Evolutionary conservation across 2,888 invertebrate genomes (phyloP).

Genomic region (Rhamphomyia laevipes): DNA sequence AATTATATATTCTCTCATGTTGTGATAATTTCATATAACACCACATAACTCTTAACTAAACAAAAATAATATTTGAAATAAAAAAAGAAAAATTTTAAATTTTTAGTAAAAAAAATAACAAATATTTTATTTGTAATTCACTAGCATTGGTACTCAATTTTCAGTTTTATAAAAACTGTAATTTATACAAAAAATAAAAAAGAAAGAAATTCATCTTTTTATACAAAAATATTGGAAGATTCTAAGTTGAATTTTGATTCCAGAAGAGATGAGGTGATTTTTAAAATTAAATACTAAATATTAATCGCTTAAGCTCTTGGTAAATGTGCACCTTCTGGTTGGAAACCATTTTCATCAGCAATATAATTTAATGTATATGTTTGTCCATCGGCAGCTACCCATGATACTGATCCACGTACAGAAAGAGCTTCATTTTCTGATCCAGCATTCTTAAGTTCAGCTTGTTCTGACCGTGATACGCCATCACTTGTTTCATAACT

Average conservation of each 20-base stretch:
- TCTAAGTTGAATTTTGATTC: no score
- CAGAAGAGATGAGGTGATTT: not conserved
- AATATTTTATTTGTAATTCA: no score
- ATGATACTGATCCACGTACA: slow-evolving; percentile 48
- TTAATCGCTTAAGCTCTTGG: slow-evolving; percentile 13
- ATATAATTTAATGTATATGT: slow-evolving; percentile 38
- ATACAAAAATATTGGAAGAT: no score
- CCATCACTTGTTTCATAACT: slow-evolving; percentile 41
- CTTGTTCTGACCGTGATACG: slow-evolving; percentile 34
- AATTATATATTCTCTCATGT: no score
- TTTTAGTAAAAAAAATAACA: no score
- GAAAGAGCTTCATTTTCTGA: slow-evolving; percentile 46
- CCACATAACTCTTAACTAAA: no score
- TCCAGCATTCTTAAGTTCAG: slow-evolving; percentile 32
- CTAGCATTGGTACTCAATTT: not conserved
- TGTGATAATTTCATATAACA: no score
- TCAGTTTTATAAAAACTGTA: not conserved
- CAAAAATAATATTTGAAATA: no score
- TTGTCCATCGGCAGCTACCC: slow-evolving; percentile 43
- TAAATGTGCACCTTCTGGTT: slow-evolving; percentile 34
- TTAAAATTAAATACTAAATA: not conserved
- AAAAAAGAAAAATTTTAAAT: no score
- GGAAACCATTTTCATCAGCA: slow-evolving; percentile 45
- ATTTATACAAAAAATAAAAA: not conserved
- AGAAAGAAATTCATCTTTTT: no score